Percentiles rank a stretch among this genome's conserved stretches.
These are phyloP conservation scores for Passerculus sandwichensis DNA, from an alignment of 2,797 vertebrate genomes.

Conservation along the genomic window DNA sequence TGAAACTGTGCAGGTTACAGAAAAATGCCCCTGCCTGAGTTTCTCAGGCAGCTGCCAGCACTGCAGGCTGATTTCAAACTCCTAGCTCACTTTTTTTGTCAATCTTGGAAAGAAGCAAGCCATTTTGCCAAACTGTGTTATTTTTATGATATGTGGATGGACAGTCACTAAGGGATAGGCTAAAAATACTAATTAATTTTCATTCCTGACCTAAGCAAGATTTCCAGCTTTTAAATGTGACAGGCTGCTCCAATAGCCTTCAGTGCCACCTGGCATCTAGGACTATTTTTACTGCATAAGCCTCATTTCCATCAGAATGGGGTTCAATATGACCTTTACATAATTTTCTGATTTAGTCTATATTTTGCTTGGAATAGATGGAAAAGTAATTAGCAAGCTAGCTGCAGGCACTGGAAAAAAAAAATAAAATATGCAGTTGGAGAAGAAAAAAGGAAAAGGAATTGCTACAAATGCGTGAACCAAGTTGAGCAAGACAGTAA, in stretches of 20 bases:
- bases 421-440: background rate
- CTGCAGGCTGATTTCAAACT: background rate
- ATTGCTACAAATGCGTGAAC: slow-evolving; percentile 1
- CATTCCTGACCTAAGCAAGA: slow-evolving; percentile 13
- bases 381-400: slow-evolving; percentile 65
- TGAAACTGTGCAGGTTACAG: background rate
- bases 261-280: slow-evolving; percentile 24
- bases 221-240: slow-evolving; percentile 13
- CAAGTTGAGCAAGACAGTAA: slow-evolving; percentile 9
- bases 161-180: background rate
- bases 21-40: background rate
- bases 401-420: slow-evolving; percentile 14
- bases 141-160: background rate
- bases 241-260: background rate
- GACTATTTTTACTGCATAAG: slow-evolving; percentile 22
- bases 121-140: background rate
- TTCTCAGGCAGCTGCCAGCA: background rate
- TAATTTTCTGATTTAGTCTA: slow-evolving; percentile 24
- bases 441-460: background rate
- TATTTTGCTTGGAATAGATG: slow-evolving; percentile 34
- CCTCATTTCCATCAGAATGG: slow-evolving; percentile 28
- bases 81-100: background rate
- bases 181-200: slow-evolving; percentile 37
- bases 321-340: slow-evolving; percentile 20
- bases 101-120: background rate